phyloP scores from a whole-genome alignment of 1,140 invertebrate species.

The Formica exsecta region DNA sequence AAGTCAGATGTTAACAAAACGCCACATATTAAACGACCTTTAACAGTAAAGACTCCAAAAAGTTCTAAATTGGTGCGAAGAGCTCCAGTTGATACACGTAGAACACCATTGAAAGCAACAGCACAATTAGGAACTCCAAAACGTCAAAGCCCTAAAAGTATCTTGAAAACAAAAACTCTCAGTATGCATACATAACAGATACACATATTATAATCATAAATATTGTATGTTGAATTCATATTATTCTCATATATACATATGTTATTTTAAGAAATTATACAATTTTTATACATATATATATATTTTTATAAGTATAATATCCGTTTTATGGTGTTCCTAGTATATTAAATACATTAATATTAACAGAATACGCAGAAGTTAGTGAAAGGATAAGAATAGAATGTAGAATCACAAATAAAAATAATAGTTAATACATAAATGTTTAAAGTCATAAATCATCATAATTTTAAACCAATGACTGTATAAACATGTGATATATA shows the following conservation, averaged over 20 bases:
- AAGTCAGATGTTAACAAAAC: conserved; percentile 79
- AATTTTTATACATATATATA: conserved; percentile 51
- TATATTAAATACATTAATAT: conserved; percentile 26
- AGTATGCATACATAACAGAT: conserved; percentile 56
- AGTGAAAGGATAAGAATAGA: neutral
- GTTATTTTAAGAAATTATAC: conserved; percentile 42
- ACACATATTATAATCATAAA: conserved; percentile 24
- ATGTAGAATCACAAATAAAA: neutral
- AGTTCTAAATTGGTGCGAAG: conserved; percentile 81
- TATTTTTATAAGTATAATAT: conserved; percentile 51
- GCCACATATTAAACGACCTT: conserved; percentile 84
- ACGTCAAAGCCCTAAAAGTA: conserved; percentile 81
- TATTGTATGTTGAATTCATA: conserved; percentile 20
- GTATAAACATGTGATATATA: neutral
- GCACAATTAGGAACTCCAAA: conserved; percentile 81
- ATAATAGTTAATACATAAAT: conserved; percentile 5
- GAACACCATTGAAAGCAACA: conserved; percentile 84
- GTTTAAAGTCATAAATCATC: neutral
- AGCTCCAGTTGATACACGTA: conserved; percentile 77
- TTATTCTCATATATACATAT: conserved; percentile 4
- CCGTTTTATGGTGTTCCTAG: conserved; percentile 30
- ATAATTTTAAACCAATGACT: neutral
- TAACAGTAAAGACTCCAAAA: conserved; percentile 83
- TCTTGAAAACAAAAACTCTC: conserved; percentile 74
- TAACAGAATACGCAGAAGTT: neutral